Conservation (phyloP, 1,140 invertebrate species). For the Holotrichia oblita region DNA sequence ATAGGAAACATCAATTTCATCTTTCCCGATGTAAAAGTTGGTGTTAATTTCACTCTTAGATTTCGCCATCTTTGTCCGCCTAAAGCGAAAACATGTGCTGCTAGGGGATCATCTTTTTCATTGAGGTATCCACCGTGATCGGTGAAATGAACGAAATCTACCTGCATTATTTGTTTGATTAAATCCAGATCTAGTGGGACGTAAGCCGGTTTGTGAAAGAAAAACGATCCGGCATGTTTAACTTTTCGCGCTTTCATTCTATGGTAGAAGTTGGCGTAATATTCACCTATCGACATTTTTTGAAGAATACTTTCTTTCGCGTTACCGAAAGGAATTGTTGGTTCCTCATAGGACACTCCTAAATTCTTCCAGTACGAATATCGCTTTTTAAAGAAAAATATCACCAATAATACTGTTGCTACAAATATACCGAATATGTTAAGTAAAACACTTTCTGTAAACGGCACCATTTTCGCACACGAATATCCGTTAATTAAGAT, state of each 20-base stretch:
- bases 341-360: constrained; percentile 11
- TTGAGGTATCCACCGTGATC: constrained; percentile 63
- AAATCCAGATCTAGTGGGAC: constrained; percentile 67
- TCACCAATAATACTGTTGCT: no score
- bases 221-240: constrained; percentile 61
- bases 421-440: no score
- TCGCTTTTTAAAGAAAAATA: not conserved
- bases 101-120: constrained; percentile 64
- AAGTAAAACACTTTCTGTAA: no score
- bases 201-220: constrained; percentile 62
- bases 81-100: constrained; percentile 65
- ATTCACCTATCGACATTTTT: constrained; percentile 52
- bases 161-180: constrained; percentile 66
- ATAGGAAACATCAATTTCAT: constrained; percentile 62
- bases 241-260: constrained; percentile 46
- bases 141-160: constrained; percentile 65
- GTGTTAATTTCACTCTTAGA: constrained; percentile 63
- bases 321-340: constrained; percentile 43
- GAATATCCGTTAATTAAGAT: no score
- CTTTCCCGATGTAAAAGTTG: constrained; percentile 65
- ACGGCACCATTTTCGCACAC: no score
- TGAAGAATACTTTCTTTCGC: constrained; percentile 49
- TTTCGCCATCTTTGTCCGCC: constrained; percentile 63
- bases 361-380: constrained; percentile 43
- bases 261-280: constrained; percentile 53